A percentile compares a stretch with the other conserved stretches of the same genome.
Evolutionary conservation across 2,888 invertebrate species (phyloP).

Genomic region (Liopterus haemorrhoidalis): DNA sequence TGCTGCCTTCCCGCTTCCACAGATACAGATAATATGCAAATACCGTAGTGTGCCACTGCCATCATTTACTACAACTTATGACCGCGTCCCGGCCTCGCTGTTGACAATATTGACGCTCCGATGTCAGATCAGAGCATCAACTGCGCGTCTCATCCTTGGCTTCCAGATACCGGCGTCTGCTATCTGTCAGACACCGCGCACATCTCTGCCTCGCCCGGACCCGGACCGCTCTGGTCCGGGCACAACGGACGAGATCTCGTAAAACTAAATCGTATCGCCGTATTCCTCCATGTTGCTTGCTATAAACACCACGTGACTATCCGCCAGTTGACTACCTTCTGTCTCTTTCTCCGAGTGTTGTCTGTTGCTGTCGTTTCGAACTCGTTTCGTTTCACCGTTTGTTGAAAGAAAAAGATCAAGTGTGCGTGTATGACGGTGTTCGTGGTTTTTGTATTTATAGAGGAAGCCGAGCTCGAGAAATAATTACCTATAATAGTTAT

Average conservation of each 20-base stretch:
- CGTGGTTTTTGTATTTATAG: too few relatives aligned
- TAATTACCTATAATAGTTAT: too few relatives aligned
- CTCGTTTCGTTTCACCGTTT: conserved; percentile 2
- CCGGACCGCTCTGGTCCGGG: too few relatives aligned
- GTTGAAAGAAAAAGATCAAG: conserved; percentile 2
- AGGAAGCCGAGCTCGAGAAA: too few relatives aligned
- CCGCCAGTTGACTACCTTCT: background rate
- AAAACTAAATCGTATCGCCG: too few relatives aligned
- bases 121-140: conserved; percentile 8
- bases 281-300: conserved; percentile 1
- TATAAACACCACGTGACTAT: conserved; percentile 1
- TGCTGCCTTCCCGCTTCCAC: conserved; percentile 5
- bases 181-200: too few relatives aligned
- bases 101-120: conserved; percentile 34
- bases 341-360: background rate
- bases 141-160: background rate
- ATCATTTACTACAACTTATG: conserved; percentile 34
- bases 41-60: conserved; percentile 29
- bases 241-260: too few relatives aligned
- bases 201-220: too few relatives aligned
- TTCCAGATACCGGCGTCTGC: too few relatives aligned
- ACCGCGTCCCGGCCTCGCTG: conserved; percentile 29
- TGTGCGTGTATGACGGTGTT: background rate
- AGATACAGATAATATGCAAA: conserved; percentile 35
- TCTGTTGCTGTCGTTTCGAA: background rate